Conservation (phyloP, 2,113 vertebrate genomes). For the Vulpes vulpes region DNA sequence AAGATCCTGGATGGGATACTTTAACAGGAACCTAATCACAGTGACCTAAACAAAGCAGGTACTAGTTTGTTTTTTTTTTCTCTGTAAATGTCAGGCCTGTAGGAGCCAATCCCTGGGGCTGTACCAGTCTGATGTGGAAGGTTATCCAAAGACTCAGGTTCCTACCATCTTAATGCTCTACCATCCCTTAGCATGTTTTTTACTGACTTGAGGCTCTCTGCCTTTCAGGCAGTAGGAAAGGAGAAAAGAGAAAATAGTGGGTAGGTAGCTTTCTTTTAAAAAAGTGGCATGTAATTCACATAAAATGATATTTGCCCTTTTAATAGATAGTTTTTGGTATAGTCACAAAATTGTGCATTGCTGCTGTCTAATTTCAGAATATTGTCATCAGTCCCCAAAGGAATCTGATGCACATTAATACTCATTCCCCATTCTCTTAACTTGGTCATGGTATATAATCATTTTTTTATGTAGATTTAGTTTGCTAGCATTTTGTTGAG, state of each 20-base stretch:
- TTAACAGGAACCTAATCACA: background rate
- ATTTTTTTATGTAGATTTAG: background rate
- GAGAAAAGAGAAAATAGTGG: background rate
- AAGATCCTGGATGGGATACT: background rate
- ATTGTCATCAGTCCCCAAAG: background rate
- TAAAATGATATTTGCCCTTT: background rate
- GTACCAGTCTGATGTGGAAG: background rate
- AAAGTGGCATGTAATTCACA: background rate
- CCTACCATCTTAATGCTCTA: background rate
- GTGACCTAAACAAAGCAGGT: background rate
- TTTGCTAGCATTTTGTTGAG: background rate
- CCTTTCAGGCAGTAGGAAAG: background rate
- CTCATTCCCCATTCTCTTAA: background rate
- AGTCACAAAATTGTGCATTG: background rate
- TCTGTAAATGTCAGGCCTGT: background rate
- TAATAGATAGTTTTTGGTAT: background rate
- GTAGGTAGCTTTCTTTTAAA: background rate
- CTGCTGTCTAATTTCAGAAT: conserved; percentile 17
- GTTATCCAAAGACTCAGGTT: background rate
- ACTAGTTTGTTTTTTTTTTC: background rate
- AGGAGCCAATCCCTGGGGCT: background rate
- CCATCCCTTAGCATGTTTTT: background rate
- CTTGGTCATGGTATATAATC: background rate
- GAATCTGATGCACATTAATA: background rate
- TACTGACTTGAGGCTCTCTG: background rate